These are phyloP conservation scores for Mechanitis mazaeus DNA, from an alignment of 2,888 invertebrate species.

Conservation along the genomic window DNA sequence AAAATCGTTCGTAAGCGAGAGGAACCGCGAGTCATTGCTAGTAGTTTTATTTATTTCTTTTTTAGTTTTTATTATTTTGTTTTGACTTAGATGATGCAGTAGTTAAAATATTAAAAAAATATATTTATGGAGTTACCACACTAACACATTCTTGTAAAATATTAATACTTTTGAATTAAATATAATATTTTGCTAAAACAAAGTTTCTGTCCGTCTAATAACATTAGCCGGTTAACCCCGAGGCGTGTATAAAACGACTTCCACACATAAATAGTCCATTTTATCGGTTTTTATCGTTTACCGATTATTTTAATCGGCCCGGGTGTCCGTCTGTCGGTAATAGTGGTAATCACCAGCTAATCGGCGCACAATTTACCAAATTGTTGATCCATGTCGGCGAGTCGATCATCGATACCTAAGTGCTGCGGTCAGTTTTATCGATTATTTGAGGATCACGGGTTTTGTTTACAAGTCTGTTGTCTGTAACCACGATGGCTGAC, in stretches of 20 bases:
- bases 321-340: conserved; percentile 74
- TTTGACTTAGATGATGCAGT: too few relatives aligned
- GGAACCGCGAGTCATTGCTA: too few relatives aligned
- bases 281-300: conserved; percentile 72
- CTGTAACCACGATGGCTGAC: too few relatives aligned
- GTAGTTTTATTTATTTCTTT: too few relatives aligned
- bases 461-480: not conserved
- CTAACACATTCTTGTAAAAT: too few relatives aligned
- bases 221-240: conserved; percentile 28
- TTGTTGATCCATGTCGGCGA: conserved; percentile 74
- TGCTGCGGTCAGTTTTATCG: conserved; percentile 47
- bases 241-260: conserved; percentile 49
- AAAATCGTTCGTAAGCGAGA: too few relatives aligned
- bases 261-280: conserved; percentile 57
- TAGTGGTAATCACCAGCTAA: conserved; percentile 75
- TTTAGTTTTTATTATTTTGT: too few relatives aligned
- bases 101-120: too few relatives aligned
- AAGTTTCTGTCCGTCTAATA: conserved; percentile 11
- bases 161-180: not conserved
- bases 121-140: too few relatives aligned
- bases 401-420: conserved; percentile 56
- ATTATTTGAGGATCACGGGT: conserved; percentile 31
- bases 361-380: conserved; percentile 76
- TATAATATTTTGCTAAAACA: not conserved
- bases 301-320: conserved; percentile 75